Percentiles rank a stretch among this genome's conserved stretches.
Conservation (phyloP, 1,140 invertebrate species). For the Gerris buenoi region DNA sequence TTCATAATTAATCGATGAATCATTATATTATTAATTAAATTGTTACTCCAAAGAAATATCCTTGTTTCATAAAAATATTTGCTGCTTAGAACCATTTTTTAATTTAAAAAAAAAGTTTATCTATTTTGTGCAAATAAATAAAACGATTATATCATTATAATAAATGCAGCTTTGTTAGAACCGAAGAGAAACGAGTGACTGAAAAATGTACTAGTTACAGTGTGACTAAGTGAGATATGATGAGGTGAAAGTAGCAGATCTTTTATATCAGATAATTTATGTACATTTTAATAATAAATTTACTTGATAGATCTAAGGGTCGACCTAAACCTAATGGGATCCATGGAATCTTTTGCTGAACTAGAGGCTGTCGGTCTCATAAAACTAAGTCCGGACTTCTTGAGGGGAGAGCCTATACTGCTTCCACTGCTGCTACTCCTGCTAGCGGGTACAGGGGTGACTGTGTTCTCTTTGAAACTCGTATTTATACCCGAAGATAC, state of each 20-base stretch:
- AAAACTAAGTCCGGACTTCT: conserved; percentile 34
- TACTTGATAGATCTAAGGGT: conserved; percentile 17
- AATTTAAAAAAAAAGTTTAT: no score
- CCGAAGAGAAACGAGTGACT: background rate
- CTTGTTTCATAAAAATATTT: no score
- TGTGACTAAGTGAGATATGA: background rate
- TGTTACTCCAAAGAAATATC: no score
- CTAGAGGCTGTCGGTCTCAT: conserved; percentile 46
- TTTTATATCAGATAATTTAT: no score
- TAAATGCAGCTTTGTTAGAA: no score
- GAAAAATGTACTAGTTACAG: background rate
- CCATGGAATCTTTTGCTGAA: conserved; percentile 36
- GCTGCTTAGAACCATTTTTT: no score
- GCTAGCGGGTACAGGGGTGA: conserved; percentile 43
- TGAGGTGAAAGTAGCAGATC: background rate
- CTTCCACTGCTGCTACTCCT: conserved; percentile 55
- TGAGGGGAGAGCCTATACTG: conserved; percentile 37
- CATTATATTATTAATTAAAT: no score
- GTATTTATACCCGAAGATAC: conserved; percentile 23
- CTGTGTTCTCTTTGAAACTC: conserved; percentile 29
- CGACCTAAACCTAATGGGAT: conserved; percentile 15
- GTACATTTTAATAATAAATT: no score
- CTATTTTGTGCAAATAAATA: background rate
- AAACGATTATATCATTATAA: background rate
- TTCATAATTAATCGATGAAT: no score